A percentile compares a stretch with the other conserved stretches of the same genome.
Evolutionary conservation across 2,888 invertebrate genomes (phyloP).

Genomic region (Helobdella robusta): DNA sequence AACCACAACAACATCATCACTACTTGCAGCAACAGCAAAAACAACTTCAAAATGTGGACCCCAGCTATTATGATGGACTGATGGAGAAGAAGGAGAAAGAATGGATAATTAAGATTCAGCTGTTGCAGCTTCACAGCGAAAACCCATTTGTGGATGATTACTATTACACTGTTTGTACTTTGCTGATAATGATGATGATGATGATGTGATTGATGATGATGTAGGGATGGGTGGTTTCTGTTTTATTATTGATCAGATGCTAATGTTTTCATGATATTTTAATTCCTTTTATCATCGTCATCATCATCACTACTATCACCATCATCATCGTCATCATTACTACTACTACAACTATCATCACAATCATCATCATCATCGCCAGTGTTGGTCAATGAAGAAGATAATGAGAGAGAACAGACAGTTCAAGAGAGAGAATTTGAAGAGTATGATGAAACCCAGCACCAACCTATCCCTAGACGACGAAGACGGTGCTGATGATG

Average conservation of each 20-base stretch:
- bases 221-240: not conserved
- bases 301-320: not conserved
- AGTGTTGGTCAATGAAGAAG: slow-evolving; percentile 49
- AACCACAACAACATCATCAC: not conserved
- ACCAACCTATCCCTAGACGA: not conserved
- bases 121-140: slow-evolving; percentile 81
- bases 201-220: not conserved
- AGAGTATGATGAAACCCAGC: slow-evolving; percentile 28
- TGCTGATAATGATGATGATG: not conserved
- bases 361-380: not conserved
- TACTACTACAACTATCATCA: not conserved
- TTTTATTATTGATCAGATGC: not conserved
- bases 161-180: slow-evolving; percentile 70
- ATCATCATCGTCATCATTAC: not conserved
- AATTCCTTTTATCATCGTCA: not conserved
- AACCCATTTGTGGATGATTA: slow-evolving; percentile 94
- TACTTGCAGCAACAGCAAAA: not conserved
- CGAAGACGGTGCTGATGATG: slow-evolving; percentile 8
- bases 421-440: slow-evolving; percentile 30
- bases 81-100: slow-evolving; percentile 91
- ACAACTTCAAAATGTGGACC: slow-evolving; percentile 17
- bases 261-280: not conserved
- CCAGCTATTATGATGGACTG: slow-evolving; percentile 65
- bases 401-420: slow-evolving; percentile 39
- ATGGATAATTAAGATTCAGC: slow-evolving; percentile 89